Percentiles rank a stretch among this genome's conserved stretches.
Conservation (phyloP, 30 jellyfish, hydroid and myxozoan genomes). For the Mastigias papua region DNA sequence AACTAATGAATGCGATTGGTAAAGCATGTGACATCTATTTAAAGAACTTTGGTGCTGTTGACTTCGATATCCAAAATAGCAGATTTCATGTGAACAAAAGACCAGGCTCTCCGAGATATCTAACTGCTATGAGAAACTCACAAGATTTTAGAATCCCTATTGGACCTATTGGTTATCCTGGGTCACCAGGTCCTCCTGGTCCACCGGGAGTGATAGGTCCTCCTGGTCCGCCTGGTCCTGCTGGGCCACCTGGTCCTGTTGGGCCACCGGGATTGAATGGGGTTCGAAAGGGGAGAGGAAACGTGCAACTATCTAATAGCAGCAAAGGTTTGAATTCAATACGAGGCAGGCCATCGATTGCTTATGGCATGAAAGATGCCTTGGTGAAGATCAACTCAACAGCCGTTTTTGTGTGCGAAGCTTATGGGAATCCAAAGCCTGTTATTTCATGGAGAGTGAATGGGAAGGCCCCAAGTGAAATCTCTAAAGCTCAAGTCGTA, state of each 20-base stretch:
- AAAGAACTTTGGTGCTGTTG: background rate
- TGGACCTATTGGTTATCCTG: no score
- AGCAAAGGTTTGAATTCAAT: background rate
- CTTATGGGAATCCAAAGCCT: slow-evolving; percentile 7
- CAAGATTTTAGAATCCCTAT: background rate
- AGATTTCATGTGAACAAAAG: background rate
- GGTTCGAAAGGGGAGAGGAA: background rate
- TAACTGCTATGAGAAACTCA: background rate
- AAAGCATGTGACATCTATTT: slow-evolving; percentile 12
- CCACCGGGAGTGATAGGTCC: slow-evolving; percentile 13
- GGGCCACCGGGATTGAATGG: slow-evolving; percentile 7
- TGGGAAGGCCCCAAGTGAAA: background rate
- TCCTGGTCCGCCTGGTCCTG: slow-evolving; percentile 1
- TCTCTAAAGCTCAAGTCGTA: background rate
- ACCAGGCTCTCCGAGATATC: background rate
- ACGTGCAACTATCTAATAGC: background rate
- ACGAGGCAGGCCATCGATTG: background rate
- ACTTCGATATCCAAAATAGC: background rate
- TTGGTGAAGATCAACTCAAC: background rate
- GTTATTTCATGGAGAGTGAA: background rate
- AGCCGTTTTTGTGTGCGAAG: slow-evolving; percentile 9
- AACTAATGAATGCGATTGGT: background rate
- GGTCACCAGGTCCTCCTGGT: slow-evolving; percentile 1
- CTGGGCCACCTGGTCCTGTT: background rate
- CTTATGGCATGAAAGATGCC: background rate